Percentiles rank a stretch among this genome's conserved stretches.
These are phyloP conservation scores for Tokudaia muenninki DNA, from an alignment of 2,797 vertebrate species.

Conservation along the genomic window DNA sequence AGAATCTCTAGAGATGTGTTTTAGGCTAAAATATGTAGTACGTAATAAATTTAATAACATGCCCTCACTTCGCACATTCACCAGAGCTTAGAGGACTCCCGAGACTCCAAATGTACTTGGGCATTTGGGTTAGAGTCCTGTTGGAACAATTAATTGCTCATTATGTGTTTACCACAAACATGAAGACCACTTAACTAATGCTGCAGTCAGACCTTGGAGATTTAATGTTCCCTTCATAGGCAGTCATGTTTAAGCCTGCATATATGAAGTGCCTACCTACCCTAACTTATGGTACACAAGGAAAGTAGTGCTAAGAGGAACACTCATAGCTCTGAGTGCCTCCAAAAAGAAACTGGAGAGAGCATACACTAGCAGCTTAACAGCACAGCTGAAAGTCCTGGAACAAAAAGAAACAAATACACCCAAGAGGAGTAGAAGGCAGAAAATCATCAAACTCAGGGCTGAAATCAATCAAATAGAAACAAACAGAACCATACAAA, in stretches of 20 bases:
- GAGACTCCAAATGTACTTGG: neutral
- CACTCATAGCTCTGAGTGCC: too few species aligned
- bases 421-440: too few species aligned
- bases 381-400: too few species aligned
- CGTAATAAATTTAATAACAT: neutral
- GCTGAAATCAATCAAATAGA: too few species aligned
- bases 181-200: neutral
- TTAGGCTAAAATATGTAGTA: neutral
- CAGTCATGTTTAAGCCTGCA: neutral
- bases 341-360: too few species aligned
- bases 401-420: too few species aligned
- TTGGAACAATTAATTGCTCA: slow-evolving; percentile 21
- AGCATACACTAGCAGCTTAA: too few species aligned
- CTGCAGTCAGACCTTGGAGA: neutral
- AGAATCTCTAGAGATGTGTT: neutral
- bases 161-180: slow-evolving; percentile 22
- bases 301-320: too few species aligned
- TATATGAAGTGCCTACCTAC: neutral
- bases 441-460: too few species aligned
- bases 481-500: too few species aligned
- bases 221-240: neutral
- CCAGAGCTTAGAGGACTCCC: neutral
- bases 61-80: neutral
- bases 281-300: too few species aligned
- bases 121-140: neutral